Conservation (phyloP, 2,797 vertebrate genomes). For the Tinamus major region DNA sequence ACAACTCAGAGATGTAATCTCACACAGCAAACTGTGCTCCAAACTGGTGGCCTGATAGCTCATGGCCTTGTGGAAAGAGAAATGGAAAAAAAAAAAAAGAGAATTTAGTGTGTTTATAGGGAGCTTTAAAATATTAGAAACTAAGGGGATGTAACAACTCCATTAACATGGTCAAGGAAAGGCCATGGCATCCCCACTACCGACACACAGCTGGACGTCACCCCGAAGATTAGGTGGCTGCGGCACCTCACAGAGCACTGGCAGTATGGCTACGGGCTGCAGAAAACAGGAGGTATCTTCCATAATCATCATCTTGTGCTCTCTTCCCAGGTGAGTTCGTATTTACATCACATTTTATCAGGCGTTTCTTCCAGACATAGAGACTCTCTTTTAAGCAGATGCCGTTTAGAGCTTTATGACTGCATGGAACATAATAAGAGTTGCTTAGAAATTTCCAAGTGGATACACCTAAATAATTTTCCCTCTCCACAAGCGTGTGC, state of each 20-base stretch:
- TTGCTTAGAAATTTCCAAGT: neutral
- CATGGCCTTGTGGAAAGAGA: no score
- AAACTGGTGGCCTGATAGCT: no score
- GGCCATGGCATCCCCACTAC: neutral
- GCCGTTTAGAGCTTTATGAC: neutral
- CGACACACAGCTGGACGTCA: neutral
- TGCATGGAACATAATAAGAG: neutral
- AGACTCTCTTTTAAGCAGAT: neutral
- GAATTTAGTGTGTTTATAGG: no score
- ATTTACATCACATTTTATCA: neutral
- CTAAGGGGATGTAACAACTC: no score
- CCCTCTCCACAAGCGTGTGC: no score
- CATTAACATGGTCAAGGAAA: neutral
- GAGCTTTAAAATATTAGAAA: no score
- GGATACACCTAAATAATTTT: neutral
- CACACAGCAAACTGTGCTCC: no score
- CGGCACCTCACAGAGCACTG: neutral
- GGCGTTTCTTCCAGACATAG: neutral
- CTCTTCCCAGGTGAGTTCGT: no score
- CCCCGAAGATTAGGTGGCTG: no score
- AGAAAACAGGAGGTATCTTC: no score
- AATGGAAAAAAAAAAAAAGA: no score
- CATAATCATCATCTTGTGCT: neutral
- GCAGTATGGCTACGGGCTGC: neutral
- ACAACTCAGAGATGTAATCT: no score